Conservation (phyloP, 2,888 invertebrate species). For the Sepioteuthis lessoniana region DNA sequence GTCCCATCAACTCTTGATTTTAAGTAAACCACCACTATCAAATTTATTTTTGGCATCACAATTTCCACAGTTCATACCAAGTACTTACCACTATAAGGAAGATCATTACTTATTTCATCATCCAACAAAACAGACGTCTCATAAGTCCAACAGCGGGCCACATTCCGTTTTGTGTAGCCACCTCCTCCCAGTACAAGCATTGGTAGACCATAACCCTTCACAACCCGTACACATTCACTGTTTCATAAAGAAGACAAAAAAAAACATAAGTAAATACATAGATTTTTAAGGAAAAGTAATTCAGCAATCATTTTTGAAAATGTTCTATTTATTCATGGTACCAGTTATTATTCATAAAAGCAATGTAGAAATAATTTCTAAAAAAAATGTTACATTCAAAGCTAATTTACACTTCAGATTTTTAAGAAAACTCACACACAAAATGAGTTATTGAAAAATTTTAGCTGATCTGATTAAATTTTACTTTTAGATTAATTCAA, state of each 20-base stretch:
- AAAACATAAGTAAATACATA: background rate
- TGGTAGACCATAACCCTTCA: conserved; percentile 92
- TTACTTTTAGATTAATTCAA: too few relatives aligned
- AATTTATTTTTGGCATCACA: too few relatives aligned
- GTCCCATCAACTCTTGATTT: too few relatives aligned
- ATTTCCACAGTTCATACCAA: too few relatives aligned
- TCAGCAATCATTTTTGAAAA: background rate
- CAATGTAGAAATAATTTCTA: too few relatives aligned
- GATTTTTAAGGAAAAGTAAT: background rate
- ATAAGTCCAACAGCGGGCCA: conserved; percentile 98
- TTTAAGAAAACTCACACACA: too few relatives aligned
- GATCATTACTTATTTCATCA: conserved; percentile 91
- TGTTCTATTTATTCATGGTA: background rate
- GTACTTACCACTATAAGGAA: conserved; percentile 85
- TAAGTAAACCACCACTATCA: too few relatives aligned
- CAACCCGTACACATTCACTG: conserved; percentile 94
- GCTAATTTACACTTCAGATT: too few relatives aligned
- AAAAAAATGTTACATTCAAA: too few relatives aligned
- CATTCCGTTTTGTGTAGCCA: conserved; percentile 94
- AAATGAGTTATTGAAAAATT: too few relatives aligned
- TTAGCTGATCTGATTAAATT: too few relatives aligned
- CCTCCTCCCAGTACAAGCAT: conserved; percentile 90
- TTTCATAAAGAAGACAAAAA: conserved; percentile 51
- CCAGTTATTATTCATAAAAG: too few relatives aligned
- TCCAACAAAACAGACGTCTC: conserved; percentile 96